Base-by-base conservation (phyloP, 2,797 vertebrate genomes). In the Margarornis squamiger region DNA sequence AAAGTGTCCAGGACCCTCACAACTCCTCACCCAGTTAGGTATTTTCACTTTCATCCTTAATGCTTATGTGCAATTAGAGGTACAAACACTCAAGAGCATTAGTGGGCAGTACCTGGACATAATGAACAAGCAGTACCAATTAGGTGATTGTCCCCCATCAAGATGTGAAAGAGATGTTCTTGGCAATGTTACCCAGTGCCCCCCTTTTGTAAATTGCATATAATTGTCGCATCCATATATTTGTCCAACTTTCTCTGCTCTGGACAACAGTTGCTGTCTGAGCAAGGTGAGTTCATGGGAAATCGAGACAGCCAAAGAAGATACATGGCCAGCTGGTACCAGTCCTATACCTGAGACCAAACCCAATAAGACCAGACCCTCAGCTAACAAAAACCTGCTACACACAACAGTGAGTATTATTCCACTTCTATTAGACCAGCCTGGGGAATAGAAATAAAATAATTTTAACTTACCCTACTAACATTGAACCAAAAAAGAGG, bases 21-120 rank as follows among this genome's bases (percentile, higher is more conserved):
- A 80, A 63, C 15, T 93, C 89, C 32, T 22, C n/a, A 86, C 32
- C 27, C 82, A 74, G 49, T 92, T 36, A 58, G 23, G 6, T 67
- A 34, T 85, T 89, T 41, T 29, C 34, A 36, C 34, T 74, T 91
- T 45, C 30, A 73, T 16, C 17, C 29, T 30, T 54, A 51, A 36
- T 32, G 9, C 3, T 27, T 22, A 17, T 1, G 1, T 13, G 16
- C 9, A 59, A 79, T 52, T 66, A 49, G 12, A 21, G 10, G 22
- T 29, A 63, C 19, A 39, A 76, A 12, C 11, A 26, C 14, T 29
- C 41, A 14, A 39, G 34, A 21, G 6, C 12, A 61, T 11, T 15
- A 11, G 7, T 19, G 19, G 45, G 30, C 14, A 52, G 16, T 18
- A 72, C 26, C 21, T 62, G 30, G 41, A 32, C 2, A 7, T 36